Evolutionary conservation across 2,113 vertebrate species (phyloP).

Genomic region (Pterocles burchelli): DNA sequence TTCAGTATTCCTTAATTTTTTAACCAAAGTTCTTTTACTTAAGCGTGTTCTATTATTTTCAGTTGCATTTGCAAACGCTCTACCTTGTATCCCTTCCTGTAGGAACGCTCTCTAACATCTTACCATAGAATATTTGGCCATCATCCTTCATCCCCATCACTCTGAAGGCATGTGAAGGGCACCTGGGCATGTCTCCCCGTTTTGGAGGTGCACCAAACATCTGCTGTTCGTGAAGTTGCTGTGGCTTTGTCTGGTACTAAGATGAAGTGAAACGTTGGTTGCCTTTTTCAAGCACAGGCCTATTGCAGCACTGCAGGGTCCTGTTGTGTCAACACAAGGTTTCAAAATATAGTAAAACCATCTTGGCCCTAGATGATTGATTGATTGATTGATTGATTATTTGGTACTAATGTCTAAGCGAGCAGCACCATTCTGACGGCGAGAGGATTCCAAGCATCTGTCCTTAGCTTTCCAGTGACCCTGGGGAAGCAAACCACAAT

Average conservation of each 20-base stretch:
- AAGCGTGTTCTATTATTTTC: background rate
- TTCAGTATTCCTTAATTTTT: background rate
- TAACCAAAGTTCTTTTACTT: background rate
- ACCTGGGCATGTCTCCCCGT: background rate
- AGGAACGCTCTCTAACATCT: background rate
- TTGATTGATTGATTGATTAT: constrained; percentile 3
- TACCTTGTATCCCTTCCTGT: background rate
- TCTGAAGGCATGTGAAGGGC: background rate
- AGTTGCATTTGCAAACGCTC: background rate
- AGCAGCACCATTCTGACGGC: constrained; percentile 19
- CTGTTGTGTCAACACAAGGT: constrained; percentile 25
- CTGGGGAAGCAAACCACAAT: constrained; percentile 17
- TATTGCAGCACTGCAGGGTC: background rate
- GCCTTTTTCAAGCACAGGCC: background rate
- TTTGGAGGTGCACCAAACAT: rapidly evolving
- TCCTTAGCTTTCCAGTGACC: constrained; percentile 35
- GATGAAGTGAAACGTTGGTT: background rate
- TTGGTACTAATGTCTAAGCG: background rate
- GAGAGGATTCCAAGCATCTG: constrained; percentile 38
- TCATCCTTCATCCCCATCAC: background rate
- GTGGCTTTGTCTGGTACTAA: background rate
- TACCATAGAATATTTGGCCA: background rate
- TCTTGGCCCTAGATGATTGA: background rate
- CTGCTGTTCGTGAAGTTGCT: background rate
- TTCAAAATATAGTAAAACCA: constrained; percentile 50